phyloP scores from a whole-genome alignment of 2,888 invertebrate species.

The Melinopterus prodromus region DNA sequence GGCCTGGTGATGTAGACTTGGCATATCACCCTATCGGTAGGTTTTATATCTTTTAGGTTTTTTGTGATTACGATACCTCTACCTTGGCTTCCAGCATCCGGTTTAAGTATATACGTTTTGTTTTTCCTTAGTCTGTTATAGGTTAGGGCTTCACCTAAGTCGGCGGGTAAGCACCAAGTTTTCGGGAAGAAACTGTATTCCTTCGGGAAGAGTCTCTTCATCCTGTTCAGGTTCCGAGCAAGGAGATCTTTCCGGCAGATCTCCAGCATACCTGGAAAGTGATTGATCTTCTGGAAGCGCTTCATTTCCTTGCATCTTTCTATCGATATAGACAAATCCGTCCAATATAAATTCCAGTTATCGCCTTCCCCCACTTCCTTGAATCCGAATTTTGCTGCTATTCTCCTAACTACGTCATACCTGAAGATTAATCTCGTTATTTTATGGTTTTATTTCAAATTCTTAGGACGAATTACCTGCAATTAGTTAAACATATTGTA shows the following conservation, averaged over 20 bases:
- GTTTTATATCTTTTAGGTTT: constrained; percentile 81
- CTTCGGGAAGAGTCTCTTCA: constrained; percentile 86
- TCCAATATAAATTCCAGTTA: constrained; percentile 92
- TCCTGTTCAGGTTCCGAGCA: constrained; percentile 88
- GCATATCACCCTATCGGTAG: constrained; percentile 85
- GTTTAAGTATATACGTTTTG: constrained; percentile 88
- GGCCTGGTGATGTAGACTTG: constrained; percentile 82
- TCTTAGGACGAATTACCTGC: constrained; percentile 53
- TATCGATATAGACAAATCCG: constrained; percentile 85
- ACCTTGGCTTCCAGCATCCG: constrained; percentile 91
- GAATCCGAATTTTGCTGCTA: constrained; percentile 76
- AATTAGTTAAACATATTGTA: constrained; percentile 74
- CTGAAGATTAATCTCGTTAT: constrained; percentile 47
- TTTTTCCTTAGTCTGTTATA: constrained; percentile 76
- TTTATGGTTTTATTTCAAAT: not conserved
- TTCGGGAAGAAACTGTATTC: constrained; percentile 94
- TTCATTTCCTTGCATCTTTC: constrained; percentile 92
- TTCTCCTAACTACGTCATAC: constrained; percentile 76
- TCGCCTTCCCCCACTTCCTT: constrained; percentile 81
- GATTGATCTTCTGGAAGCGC: constrained; percentile 90
- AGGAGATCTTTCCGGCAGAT: constrained; percentile 82
- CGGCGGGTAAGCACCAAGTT: constrained; percentile 93
- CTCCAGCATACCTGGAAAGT: constrained; percentile 75
- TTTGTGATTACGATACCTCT: constrained; percentile 88
- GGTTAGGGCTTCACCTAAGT: constrained; percentile 78